Conservation (phyloP, 2,113 vertebrate species). For the Rhodinocichla rosea region DNA sequence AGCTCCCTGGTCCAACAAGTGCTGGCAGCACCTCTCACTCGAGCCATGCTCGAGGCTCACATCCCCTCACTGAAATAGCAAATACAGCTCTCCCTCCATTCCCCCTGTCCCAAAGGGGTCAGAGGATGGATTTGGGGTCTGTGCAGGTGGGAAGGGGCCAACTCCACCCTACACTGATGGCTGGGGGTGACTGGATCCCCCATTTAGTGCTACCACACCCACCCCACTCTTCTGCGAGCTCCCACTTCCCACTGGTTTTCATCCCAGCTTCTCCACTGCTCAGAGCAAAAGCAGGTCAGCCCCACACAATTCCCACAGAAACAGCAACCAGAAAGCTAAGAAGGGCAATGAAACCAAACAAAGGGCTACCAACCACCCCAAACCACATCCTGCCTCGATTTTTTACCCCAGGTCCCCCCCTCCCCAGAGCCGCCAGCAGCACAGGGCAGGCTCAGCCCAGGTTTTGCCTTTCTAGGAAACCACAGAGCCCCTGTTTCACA, state of each 20-base stretch:
- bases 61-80: background rate
- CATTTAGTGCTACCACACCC: background rate
- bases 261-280: background rate
- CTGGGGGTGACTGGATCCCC: background rate
- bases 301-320: background rate
- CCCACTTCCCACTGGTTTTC: background rate
- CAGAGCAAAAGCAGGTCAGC: background rate
- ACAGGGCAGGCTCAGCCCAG: background rate
- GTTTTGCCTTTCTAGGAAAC: constrained; percentile 56
- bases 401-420: background rate
- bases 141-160: background rate
- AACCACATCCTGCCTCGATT: background rate
- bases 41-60: background rate
- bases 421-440: background rate
- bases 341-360: background rate
- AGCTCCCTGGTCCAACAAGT: background rate
- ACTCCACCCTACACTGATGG: accelerated
- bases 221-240: too few species aligned
- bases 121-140: background rate
- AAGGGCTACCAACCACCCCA: background rate
- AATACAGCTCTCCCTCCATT: background rate
- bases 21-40: background rate
- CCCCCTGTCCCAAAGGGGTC: accelerated
- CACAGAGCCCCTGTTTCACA: background rate
- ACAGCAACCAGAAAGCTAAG: background rate